Base-by-base conservation (phyloP, 1,140 invertebrate species). In the Diabrotica virgifera region DNA sequence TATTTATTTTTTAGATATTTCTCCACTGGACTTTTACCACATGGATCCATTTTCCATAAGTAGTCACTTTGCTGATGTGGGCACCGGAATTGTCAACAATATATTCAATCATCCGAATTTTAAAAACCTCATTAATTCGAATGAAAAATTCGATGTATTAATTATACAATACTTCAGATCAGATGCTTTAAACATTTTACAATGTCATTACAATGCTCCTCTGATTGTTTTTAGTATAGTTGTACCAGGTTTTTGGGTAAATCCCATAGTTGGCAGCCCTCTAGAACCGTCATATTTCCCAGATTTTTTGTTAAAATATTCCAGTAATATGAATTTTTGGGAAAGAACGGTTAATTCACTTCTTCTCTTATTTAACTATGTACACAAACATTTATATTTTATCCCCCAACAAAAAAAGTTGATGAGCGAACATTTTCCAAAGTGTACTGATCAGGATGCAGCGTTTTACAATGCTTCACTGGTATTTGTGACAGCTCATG, bases 401-500 rank as follows among this genome's bases (percentile, higher is more conserved):
- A 64, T 77, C 3, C 74, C 77, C 1, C 40, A 50, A 2, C 81
- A 82, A 2, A 62, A 77, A 46, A 10, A 65, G 11, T 13, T 82
- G 0, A 77, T 78, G 7, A 61, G 72, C 2, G 62, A 76, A 50
- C 72, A 77, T 64, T 81, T 80, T 63, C 73, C 73, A 12, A 61
- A 73, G 12, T 74, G 82, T 12, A 83, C 83, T 5, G 79, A 76
- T 70, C 70, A 85, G 54, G 77, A 76, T 24, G 24, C 24, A 4
- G 67, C 85, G 68, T 78, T 83, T 57, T 6, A 68, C 14, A 80
- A 85, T 73, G 78, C 80, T 14, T 82, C 84, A 0, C 69, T 80
- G 5, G 61, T 80, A 6, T 62, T 79, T 2, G 59, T 75, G 3
- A 80, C 79, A 60, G 70, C 67, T 11, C 78, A 80, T 54, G 68